A percentile compares a stretch with the other conserved stretches of the same genome.
phyloP scores from a whole-genome alignment of 1,140 invertebrate genomes.

The Drosophila funebris region DNA sequence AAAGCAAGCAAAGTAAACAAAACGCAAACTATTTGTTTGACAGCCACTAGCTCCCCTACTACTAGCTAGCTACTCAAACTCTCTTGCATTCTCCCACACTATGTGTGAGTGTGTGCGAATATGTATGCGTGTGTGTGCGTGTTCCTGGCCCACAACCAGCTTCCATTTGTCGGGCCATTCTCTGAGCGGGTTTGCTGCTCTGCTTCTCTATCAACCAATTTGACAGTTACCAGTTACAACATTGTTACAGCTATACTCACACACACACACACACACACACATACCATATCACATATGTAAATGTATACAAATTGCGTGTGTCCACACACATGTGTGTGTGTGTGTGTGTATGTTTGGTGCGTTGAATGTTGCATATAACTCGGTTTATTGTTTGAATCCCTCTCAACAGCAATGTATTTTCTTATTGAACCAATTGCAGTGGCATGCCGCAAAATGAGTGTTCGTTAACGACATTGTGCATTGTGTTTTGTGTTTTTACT shows the following conservation, averaged over 20 bases:
- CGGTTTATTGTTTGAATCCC: conserved; percentile 59
- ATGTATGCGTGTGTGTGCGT: conserved; percentile 10
- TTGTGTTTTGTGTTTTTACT: neutral
- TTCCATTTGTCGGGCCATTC: conserved; percentile 10
- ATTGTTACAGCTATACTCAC: conserved; percentile 59
- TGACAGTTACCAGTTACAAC: conserved; percentile 77
- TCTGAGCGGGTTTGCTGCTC: conserved; percentile 21
- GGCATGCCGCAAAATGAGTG: conserved; percentile 1
- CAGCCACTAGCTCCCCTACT: conserved; percentile 31
- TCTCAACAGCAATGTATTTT: conserved; percentile 22
- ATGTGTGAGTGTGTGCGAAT: neutral
- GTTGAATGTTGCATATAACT: conserved; percentile 21
- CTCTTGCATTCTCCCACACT: neutral
- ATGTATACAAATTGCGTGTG: conserved; percentile 32
- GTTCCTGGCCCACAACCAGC: conserved; percentile 18
- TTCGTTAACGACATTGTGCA: neutral
- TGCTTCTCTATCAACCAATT: conserved; percentile 70
- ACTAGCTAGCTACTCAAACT: no score
- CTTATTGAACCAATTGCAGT: conserved; percentile 16
- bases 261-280: conserved; percentile 26
- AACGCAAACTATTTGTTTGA: conserved; percentile 78
- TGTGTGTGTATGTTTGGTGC: neutral
- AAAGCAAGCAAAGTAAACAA: conserved; percentile 72
- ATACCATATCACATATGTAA: conserved; percentile 6
- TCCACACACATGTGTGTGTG: neutral